These are phyloP conservation scores for Lycia hirtaria DNA, from an alignment of 2,888 invertebrate genomes.

Conservation along the genomic window DNA sequence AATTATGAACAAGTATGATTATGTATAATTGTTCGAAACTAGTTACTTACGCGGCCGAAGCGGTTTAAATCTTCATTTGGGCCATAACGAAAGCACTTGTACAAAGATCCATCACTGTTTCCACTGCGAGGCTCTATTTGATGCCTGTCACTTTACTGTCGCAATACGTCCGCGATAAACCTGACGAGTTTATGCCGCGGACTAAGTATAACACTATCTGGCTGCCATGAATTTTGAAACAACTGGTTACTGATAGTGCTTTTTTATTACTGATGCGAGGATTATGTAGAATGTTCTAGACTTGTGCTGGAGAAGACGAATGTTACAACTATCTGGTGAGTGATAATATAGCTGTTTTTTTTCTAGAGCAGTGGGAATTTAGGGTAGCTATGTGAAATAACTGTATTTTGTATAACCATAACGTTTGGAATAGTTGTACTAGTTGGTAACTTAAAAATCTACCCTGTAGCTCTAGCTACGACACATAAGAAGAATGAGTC, in stretches of 20 bases:
- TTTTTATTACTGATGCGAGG: slow-evolving; percentile 13
- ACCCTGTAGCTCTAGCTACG: too few relatives aligned
- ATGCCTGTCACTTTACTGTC: slow-evolving; percentile 22
- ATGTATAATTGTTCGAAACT: too few relatives aligned
- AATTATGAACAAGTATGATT: too few relatives aligned
- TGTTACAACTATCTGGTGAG: neutral
- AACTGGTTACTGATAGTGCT: slow-evolving; percentile 33
- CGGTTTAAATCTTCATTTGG: too few relatives aligned
- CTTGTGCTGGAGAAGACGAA: neutral
- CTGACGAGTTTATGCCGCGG: slow-evolving; percentile 34
- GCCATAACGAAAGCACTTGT: too few relatives aligned
- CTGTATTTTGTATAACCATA: too few relatives aligned
- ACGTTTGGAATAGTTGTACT: too few relatives aligned
- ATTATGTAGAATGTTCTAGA: slow-evolving; percentile 4
- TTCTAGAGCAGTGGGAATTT: neutral
- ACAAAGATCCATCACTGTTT: slow-evolving; percentile 14
- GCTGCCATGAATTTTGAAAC: slow-evolving; percentile 26
- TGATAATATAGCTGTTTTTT: neutral
- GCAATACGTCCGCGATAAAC: slow-evolving; percentile 37
- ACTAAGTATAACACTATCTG: slow-evolving; percentile 28
- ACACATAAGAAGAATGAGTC: too few relatives aligned
- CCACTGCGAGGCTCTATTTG: slow-evolving; percentile 19
- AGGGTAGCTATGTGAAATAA: too few relatives aligned
- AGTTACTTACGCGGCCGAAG: too few relatives aligned
- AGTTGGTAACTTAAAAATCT: too few relatives aligned